Evolutionary conservation across 2,888 invertebrate species (phyloP).

Genomic region (Latrodectus hesperus): DNA sequence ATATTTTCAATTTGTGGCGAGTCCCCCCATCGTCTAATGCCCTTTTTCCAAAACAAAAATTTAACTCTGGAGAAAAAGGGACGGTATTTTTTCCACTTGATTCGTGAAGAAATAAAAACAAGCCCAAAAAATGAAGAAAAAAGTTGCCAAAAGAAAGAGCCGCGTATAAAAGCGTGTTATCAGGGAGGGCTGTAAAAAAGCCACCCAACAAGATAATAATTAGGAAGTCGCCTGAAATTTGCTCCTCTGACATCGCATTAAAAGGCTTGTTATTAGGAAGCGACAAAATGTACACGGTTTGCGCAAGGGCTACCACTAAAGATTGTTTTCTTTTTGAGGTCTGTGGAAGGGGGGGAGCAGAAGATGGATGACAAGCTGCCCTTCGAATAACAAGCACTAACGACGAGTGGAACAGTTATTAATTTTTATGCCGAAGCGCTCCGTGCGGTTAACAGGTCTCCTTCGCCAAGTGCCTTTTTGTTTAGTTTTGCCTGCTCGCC

Average conservation of each 20-base stretch:
- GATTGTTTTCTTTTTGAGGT: constrained; percentile 12
- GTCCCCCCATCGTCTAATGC: constrained; percentile 7
- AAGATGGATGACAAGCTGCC: constrained; percentile 35
- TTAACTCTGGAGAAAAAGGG: constrained; percentile 4
- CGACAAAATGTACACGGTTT: constrained; percentile 65
- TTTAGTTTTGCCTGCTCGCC: constrained; percentile 43
- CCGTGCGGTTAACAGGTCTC: constrained; percentile 61
- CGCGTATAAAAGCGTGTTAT: background rate
- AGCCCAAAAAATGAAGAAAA: constrained; percentile 1
- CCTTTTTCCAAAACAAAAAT: constrained; percentile 29
- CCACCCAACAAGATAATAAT: constrained; percentile 69
- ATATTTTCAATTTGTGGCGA: constrained; percentile 9
- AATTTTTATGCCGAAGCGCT: constrained; percentile 54
- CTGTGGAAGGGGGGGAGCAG: constrained; percentile 3
- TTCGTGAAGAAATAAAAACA: constrained; percentile 10
- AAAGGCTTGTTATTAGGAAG: constrained; percentile 69
- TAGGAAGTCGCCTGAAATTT: constrained; percentile 66
- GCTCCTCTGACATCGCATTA: constrained; percentile 67
- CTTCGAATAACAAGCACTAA: constrained; percentile 53
- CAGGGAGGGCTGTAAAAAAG: constrained; percentile 24
- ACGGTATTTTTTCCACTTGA: constrained; percentile 21
- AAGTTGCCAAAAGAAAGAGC: constrained; percentile 11
- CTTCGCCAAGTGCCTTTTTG: constrained; percentile 1
- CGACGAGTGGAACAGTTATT: constrained; percentile 47
- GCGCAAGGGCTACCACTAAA: constrained; percentile 61